Evolutionary conservation across 2,113 vertebrate genomes (phyloP).

Genomic region (Pelvicachromis taeniatus): DNA sequence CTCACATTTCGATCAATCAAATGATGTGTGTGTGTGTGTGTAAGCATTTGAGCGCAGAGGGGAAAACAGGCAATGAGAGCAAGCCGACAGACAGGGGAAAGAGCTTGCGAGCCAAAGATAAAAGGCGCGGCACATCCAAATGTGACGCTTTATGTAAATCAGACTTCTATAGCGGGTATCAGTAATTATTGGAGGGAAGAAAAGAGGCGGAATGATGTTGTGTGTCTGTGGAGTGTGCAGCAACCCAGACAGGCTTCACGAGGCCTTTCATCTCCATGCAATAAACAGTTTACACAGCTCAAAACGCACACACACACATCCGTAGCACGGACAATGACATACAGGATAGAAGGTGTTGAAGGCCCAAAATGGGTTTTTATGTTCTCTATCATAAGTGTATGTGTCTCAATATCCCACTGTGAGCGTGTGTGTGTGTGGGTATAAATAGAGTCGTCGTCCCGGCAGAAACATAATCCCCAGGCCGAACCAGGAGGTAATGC

Average conservation of each 20-base stretch:
- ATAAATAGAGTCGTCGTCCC: neutral
- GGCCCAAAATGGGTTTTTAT: neutral
- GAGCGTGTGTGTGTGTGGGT: neutral
- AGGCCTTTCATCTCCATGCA: constrained; percentile 47
- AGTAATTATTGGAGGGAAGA: neutral
- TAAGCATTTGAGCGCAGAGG: neutral
- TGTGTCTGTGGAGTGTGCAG: constrained; percentile 7
- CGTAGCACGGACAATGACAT: neutral
- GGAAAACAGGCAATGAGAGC: neutral
- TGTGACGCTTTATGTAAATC: constrained; percentile 33
- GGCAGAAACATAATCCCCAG: neutral
- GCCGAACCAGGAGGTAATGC: constrained; percentile 24
- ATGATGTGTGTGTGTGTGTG: neutral
- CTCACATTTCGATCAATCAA: constrained; percentile 48
- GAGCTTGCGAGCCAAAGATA: constrained; percentile 23
- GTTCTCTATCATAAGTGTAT: neutral
- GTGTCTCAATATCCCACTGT: neutral
- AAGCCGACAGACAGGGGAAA: constrained; percentile 25
- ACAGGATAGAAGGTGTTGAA: constrained; percentile 1
- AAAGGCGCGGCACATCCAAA: constrained; percentile 35
- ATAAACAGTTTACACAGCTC: constrained; percentile 51
- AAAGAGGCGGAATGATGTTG: neutral
- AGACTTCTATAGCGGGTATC: neutral
- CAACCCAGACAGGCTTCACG: neutral
- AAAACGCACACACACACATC: neutral